These are phyloP conservation scores for Chaetops frenatus DNA, from an alignment of 2,113 vertebrate species.

Conservation along the genomic window DNA sequence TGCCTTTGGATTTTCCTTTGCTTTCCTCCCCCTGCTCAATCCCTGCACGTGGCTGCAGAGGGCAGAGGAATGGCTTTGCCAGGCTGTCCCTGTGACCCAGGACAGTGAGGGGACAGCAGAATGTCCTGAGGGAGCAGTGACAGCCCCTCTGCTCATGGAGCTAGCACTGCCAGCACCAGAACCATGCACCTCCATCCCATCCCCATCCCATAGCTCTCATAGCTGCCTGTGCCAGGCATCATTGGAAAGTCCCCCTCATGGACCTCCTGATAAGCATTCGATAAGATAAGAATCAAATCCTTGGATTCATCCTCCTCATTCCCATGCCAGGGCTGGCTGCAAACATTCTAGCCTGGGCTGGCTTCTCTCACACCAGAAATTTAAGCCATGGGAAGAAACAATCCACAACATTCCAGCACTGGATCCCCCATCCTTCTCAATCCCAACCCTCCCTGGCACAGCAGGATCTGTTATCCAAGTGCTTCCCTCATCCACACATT, in stretches of 20 bases:
- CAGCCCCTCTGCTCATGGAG: neutral
- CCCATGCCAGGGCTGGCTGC: neutral
- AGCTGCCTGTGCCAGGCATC: neutral
- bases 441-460: neutral
- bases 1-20: neutral
- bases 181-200: neutral
- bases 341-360: neutral
- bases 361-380: neutral
- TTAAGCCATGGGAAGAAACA: neutral
- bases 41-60: fast-evolving
- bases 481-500: neutral
- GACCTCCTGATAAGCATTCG: neutral
- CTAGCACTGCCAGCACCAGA: neutral
- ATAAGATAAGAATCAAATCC: neutral
- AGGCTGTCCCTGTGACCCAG: neutral
- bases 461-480: neutral
- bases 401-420: neutral
- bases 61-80: neutral
- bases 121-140: neutral
- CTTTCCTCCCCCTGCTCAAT: neutral
- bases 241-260: fast-evolving
- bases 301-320: neutral
- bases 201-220: fast-evolving
- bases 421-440: neutral
- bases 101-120: fast-evolving